Conservation (phyloP, 2,797 vertebrate genomes). For the Spondyliosoma cantharus region DNA sequence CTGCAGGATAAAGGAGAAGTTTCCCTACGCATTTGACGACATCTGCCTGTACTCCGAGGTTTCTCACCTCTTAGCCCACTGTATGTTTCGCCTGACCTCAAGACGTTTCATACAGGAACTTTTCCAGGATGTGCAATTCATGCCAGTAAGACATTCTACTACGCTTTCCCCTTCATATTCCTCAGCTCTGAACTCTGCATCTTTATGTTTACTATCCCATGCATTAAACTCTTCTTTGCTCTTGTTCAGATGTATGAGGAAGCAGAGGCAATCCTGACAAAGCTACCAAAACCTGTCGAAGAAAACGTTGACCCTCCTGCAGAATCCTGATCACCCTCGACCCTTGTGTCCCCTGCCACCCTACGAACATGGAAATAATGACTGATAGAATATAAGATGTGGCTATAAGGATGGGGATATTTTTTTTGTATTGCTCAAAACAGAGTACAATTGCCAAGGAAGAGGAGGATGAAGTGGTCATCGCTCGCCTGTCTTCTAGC, state of each 20-base stretch:
- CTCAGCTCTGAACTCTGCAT: rapidly evolving
- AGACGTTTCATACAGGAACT: slow-evolving; percentile 98
- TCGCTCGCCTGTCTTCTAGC: slow-evolving; percentile 48
- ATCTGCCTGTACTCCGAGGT: slow-evolving; percentile 99
- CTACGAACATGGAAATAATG: slow-evolving; percentile 37
- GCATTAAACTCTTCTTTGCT: background rate
- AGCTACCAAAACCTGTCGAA: slow-evolving; percentile 85
- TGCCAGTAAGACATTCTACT: slow-evolving; percentile 85
- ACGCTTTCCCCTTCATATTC: background rate
- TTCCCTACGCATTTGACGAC: slow-evolving; percentile 97
- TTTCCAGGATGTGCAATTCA: slow-evolving; percentile 98
- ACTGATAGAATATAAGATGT: slow-evolving; percentile 48
- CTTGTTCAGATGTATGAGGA: slow-evolving; percentile 94
- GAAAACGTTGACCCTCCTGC: slow-evolving; percentile 80
- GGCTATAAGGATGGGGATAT: slow-evolving; percentile 40
- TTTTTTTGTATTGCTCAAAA: slow-evolving; percentile 58
- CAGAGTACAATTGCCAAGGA: slow-evolving; percentile 45
- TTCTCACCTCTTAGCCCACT: slow-evolving; percentile 93
- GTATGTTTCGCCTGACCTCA: slow-evolving; percentile 95
- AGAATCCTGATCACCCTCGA: slow-evolving; percentile 87
- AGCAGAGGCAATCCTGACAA: slow-evolving; percentile 93
- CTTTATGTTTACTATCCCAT: background rate
- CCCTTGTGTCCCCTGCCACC: slow-evolving; percentile 36
- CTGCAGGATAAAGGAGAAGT: slow-evolving; percentile 97
- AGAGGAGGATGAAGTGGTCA: slow-evolving; percentile 40